These are phyloP conservation scores for Coreius guichenoti DNA, from an alignment of 2,797 vertebrate genomes.

Conservation along the genomic window DNA sequence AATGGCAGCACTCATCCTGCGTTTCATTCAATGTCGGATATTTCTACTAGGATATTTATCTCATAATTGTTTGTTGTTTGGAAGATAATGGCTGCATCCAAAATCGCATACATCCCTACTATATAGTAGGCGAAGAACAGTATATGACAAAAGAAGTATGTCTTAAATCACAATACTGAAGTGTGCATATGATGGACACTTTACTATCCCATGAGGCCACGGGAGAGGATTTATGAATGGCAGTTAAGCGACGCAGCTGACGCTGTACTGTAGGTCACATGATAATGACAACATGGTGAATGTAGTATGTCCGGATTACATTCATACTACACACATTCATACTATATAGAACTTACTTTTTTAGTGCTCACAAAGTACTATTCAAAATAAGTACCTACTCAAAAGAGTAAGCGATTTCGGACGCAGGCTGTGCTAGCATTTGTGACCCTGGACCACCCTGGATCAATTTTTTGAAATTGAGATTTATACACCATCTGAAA, in stretches of 20 bases:
- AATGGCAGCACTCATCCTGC: slow-evolving; percentile 8
- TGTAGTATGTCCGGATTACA: background rate
- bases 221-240: background rate
- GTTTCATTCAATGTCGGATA: background rate
- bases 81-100: background rate
- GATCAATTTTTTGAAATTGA: too few species aligned
- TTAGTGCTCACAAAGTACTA: background rate
- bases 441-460: background rate
- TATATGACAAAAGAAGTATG: background rate
- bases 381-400: background rate
- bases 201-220: background rate
- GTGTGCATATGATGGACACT: background rate
- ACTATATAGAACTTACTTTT: background rate
- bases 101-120: background rate
- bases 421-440: background rate
- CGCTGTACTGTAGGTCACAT: background rate
- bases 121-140: background rate
- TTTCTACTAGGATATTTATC: background rate
- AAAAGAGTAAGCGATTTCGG: background rate
- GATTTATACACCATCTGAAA: too few species aligned
- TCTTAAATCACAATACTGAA: background rate
- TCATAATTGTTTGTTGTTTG: background rate
- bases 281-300: background rate
- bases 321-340: background rate
- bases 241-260: background rate